phyloP scores from a whole-genome alignment of 2,888 invertebrate species.

The Venusia cambrica region DNA sequence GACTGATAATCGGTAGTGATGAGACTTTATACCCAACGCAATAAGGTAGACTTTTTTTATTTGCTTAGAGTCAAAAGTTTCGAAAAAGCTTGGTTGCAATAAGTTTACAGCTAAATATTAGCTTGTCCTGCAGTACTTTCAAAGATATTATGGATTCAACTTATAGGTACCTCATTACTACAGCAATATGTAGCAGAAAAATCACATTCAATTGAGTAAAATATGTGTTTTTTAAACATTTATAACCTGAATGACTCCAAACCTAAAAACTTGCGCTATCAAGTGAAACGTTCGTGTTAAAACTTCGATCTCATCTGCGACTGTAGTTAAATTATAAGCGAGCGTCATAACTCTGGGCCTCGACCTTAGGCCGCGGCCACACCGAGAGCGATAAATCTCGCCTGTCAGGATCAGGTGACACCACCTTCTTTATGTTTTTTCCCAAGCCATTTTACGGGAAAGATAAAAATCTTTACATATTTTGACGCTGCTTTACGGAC shows the following conservation, averaged over 20 bases:
- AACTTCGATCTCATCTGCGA: constrained; percentile 1
- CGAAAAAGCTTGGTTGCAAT: background rate
- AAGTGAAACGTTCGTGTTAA: background rate
- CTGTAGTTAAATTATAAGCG: constrained; percentile 67
- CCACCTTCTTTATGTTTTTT: constrained; percentile 82
- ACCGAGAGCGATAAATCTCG: constrained; percentile 70
- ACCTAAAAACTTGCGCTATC: no score
- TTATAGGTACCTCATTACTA: no score
- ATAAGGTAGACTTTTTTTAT: no score
- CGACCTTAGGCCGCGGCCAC: constrained; percentile 78
- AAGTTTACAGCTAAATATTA: background rate
- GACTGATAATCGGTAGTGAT: no score
- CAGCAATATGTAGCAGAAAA: no score
- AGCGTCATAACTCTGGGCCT: constrained; percentile 68
- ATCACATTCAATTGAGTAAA: no score
- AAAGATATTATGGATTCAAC: no score
- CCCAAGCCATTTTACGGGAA: constrained; percentile 81
- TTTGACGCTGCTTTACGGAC: constrained; percentile 77
- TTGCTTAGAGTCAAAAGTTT: constrained; percentile 1
- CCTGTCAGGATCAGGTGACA: constrained; percentile 80
- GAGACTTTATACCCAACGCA: no score
- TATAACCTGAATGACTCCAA: no score
- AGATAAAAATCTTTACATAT: constrained; percentile 82
- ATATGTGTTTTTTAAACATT: no score
- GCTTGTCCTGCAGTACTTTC: background rate